Evolutionary conservation across 2,113 vertebrate species (phyloP), one percentile per base, ranked within the genome.

Genomic region (Platichthys flesus): DNA sequence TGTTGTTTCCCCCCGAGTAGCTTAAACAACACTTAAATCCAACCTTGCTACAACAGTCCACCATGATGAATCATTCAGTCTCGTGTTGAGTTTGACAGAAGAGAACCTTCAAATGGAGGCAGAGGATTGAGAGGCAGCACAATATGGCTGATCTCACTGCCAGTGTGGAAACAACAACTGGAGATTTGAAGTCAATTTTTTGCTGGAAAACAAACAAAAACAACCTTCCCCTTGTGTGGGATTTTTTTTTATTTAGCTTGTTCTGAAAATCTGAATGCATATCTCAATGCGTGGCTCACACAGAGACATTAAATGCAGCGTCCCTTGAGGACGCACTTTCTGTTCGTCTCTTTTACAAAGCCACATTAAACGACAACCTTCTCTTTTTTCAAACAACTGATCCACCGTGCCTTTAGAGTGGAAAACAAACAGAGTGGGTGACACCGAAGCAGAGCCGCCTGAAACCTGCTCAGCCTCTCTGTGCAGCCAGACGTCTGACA

Each of bases 281-380:
- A 55, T 79, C 51, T 70, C 76, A 79, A 12, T 2, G 21, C 24
- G 24, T 75, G 73, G 84, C 63, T 82, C 75, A 71, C 21, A 71
- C 58, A 65, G 20, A 63, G 62, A 60, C 26, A 26, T 73, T 57
- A 45, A 8, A 73, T 3, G 23, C 49, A 45, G 13, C 1, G 18
- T 1, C 76, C 26, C 54, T 21, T 5, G 0, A 54, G 60, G 64
- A 61, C 24, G 26, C 7, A 14, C 63, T 79, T 74, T 85, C 59
- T 55, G 57, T 60, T 72, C 57, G 8, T 54, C 73, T 83, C 5
- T 18, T 60, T 69, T 2, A 51, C n/a, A 31, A 31, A 74, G 20
- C 1, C 37, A 24, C 49, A 52, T 72, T 68, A 35, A 49, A 79
- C 21, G 51, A 55, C 20, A 51, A 45, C 42, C 10, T 15, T 45